Conservation (phyloP, 1,140 invertebrate genomes). For the Cepaea nemoralis region DNA sequence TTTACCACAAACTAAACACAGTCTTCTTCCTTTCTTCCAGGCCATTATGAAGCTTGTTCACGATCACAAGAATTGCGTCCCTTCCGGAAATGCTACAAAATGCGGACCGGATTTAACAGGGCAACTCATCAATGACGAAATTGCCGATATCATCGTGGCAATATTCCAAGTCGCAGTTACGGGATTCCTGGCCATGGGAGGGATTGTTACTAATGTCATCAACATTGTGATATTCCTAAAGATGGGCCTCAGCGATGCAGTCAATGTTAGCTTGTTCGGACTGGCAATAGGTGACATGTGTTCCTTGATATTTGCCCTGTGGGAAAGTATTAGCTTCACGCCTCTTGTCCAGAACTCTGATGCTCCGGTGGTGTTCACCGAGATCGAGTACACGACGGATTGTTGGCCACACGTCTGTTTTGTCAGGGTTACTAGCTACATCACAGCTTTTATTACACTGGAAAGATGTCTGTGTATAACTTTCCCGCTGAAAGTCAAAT, state of each 20-base stretch:
- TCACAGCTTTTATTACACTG: no score
- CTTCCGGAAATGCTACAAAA: no score
- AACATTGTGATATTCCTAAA: constrained; percentile 20
- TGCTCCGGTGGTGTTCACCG: neutral
- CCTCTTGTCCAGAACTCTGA: constrained; percentile 5
- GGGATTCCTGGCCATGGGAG: neutral
- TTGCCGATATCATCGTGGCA: neutral
- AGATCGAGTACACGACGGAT: neutral
- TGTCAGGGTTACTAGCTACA: neutral
- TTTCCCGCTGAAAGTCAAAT: neutral
- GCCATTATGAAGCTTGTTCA: no score
- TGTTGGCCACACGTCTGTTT: constrained; percentile 21
- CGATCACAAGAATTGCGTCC: no score
- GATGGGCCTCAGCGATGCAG: neutral
- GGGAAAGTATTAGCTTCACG: neutral
- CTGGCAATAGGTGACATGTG: constrained; percentile 3
- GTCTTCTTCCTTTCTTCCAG: no score
- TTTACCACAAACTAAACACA: no score
- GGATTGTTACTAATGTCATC: constrained; percentile 3
- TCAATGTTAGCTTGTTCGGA: constrained; percentile 20
- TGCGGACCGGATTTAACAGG: neutral
- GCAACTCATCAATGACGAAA: neutral
- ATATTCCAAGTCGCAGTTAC: neutral
- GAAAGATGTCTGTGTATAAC: no score
- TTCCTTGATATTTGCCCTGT: neutral